phyloP scores from a whole-genome alignment of 1,140 invertebrate species.

The Diorhabda carinulata region DNA sequence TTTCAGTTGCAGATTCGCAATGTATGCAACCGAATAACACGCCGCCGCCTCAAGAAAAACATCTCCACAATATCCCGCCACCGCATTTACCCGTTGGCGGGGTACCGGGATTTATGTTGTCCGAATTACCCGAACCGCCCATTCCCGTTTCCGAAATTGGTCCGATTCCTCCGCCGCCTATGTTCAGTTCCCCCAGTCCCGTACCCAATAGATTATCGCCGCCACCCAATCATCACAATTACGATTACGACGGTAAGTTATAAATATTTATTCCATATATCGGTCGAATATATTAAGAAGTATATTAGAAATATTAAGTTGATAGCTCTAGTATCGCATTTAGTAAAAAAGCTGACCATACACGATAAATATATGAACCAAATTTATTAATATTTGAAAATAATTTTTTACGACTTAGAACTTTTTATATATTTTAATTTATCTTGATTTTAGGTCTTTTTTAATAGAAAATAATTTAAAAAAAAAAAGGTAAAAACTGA shows the following conservation, averaged over 20 bases:
- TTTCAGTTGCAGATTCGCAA: conserved; percentile 54
- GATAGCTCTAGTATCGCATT: no score
- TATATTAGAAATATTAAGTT: no score
- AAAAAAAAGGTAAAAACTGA: no score
- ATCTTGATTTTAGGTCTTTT: no score
- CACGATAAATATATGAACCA: no score
- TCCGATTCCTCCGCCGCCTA: conserved; percentile 89
- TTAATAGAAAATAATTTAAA: no score
- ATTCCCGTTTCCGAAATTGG: conserved; percentile 90
- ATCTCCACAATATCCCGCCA: conserved; percentile 32
- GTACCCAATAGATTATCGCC: conserved; percentile 54
- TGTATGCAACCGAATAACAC: conserved; percentile 52
- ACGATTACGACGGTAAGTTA: conserved; percentile 62
- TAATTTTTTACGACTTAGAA: no score
- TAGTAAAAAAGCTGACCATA: no score
- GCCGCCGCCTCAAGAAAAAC: conserved; percentile 51
- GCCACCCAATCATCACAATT: conserved; percentile 50
- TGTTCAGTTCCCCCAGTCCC: conserved; percentile 88
- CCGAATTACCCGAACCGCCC: conserved; percentile 83
- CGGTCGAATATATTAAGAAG: no score
- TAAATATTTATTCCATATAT: background rate
- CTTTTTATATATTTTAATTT: no score
- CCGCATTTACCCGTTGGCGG: conserved; percentile 38
- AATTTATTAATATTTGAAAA: no score
- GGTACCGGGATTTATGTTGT: conserved; percentile 62